Evolutionary conservation across 2,797 vertebrate genomes (phyloP), one percentile per base, ranked within the genome.

Genomic region (Gastrophryne carolinensis): DNA sequence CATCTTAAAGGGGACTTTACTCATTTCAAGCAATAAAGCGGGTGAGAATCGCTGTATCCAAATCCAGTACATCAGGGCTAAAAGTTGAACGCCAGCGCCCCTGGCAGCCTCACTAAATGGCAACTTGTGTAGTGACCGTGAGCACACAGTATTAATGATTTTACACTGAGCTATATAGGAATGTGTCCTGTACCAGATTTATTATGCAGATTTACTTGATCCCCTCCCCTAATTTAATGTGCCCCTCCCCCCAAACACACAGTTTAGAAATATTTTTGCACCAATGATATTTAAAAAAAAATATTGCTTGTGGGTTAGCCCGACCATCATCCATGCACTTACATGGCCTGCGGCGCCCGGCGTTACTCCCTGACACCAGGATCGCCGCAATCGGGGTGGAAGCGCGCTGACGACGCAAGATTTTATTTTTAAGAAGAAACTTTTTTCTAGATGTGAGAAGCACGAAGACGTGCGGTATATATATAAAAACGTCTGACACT

Each of bases 21-120:
- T 65, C 21, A 29, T 29, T 41, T 17, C 60, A 24, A 73, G 71
- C 71, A 73, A 73, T 73, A 73, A 72, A 56, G 29, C 24, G 29
- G 35, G n/a, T 37, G 15, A 32, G 17, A 41, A 26, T 57, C 23
- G 41, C 56, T 53, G 57, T 34, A 30, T 26, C 54, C 13, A 23
- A 50, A 50, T 24, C 53, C n/a, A 44, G 5, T 44, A 44, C 39
- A 44, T 1, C 39, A 5, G 39, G 39, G 35, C 37, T n/a, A 2
- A n/a, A 41, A 41, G 3, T 41, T n/a, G 13, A 17, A 15, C 39
- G 5, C 5, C 0, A 17, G 1, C n/a, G 39, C 15, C 39, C 37
- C 37, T n/a, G 0, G 39, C 15, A n/a, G n/a, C 39, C 39, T 44
- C 39, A 44, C 39, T n/a, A 13, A 44, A 44, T 44, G 39, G 39